Conservation (phyloP, 2,113 vertebrate species). For the Pimephales promelas region DNA sequence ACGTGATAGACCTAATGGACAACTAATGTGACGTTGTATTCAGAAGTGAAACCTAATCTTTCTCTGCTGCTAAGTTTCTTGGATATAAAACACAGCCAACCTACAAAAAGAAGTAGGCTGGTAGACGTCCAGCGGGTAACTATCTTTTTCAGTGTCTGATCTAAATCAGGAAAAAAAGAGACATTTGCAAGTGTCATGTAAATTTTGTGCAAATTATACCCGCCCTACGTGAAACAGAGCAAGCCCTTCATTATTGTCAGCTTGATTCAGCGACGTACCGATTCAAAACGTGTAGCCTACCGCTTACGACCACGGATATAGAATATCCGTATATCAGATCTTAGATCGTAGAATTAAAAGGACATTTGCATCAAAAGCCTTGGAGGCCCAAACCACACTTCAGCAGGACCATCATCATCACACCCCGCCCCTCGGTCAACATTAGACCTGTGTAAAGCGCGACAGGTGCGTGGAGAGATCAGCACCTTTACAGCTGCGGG, state of each 20-base stretch:
- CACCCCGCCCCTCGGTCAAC: constrained; percentile 82
- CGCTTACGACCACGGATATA: neutral
- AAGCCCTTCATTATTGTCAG: neutral
- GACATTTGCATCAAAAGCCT: constrained; percentile 59
- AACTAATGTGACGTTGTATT: neutral
- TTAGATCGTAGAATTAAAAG: constrained; percentile 54
- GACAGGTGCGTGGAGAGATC: constrained; percentile 81
- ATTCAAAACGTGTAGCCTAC: constrained; percentile 8
- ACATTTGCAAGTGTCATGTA: constrained; percentile 53
- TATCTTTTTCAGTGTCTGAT: neutral
- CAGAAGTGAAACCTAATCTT: neutral
- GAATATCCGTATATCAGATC: neutral
- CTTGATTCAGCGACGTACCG: neutral
- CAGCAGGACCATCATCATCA: constrained; percentile 70
- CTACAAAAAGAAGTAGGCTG: neutral
- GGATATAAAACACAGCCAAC: neutral
- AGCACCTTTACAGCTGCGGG: constrained; percentile 60
- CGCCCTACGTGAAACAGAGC: constrained; percentile 10
- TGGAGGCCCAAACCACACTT: constrained; percentile 36
- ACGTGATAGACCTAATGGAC: neutral
- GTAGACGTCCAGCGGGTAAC: neutral
- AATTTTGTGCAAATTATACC: constrained; percentile 56
- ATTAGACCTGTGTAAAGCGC: constrained; percentile 88
- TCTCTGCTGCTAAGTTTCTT: neutral
- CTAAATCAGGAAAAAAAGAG: constrained; percentile 22